These are phyloP conservation scores for Manis javanica DNA, from an alignment of 2,797 vertebrate species.

Conservation along the genomic window DNA sequence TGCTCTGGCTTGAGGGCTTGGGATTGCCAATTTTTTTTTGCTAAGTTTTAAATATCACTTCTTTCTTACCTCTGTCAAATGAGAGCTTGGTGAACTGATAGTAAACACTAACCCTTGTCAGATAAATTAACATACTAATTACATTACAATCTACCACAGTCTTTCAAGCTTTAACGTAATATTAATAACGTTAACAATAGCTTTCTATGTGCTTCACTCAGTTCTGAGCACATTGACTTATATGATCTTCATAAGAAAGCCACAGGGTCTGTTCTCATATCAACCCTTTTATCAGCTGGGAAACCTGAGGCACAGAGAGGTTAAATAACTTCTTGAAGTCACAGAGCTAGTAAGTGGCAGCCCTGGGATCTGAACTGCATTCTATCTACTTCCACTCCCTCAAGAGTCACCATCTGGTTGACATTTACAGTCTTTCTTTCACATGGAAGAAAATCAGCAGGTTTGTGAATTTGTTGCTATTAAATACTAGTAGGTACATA, in stretches of 20 bases:
- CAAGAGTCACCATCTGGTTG: constrained; percentile 48
- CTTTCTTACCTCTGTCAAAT: background rate
- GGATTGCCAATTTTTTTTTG: background rate
- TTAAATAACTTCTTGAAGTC: constrained; percentile 32
- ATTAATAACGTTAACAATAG: background rate
- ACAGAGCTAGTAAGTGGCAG: constrained; percentile 13
- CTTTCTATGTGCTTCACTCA: background rate
- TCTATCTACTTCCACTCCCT: constrained; percentile 27
- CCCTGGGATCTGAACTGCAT: background rate
- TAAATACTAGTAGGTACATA: constrained; percentile 61
- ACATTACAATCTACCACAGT: background rate
- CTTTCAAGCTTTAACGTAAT: constrained; percentile 22
- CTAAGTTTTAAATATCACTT: background rate
- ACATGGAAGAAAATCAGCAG: constrained; percentile 58
- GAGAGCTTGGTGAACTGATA: constrained; percentile 49
- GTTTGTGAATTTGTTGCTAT: constrained; percentile 54
- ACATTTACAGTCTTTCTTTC: constrained; percentile 54
- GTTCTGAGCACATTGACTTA: background rate
- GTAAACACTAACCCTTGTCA: constrained; percentile 12
- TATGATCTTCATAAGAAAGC: constrained; percentile 20
- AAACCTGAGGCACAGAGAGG: constrained; percentile 49
- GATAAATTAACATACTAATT: constrained; percentile 28
- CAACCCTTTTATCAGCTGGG: constrained; percentile 13
- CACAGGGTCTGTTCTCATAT: background rate
- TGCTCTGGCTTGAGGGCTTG: background rate